Conservation (phyloP, 2,888 invertebrate species). For the Agapetus fuscipes region DNA sequence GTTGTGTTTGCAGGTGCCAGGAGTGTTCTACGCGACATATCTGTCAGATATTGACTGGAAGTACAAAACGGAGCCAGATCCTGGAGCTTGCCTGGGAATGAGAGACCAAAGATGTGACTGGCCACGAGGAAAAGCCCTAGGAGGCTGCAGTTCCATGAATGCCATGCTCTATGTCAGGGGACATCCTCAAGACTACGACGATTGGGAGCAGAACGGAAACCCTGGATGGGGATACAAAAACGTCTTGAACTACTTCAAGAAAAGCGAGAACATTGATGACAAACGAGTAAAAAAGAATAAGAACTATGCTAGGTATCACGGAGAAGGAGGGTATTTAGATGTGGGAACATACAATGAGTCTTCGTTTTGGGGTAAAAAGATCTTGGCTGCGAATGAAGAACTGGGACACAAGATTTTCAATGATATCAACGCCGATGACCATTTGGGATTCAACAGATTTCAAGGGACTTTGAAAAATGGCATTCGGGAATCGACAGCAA, state of each 20-base stretch:
- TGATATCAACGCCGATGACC: constrained; percentile 33
- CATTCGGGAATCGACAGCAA: constrained; percentile 40
- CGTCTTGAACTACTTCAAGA: constrained; percentile 38
- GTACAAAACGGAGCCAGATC: constrained; percentile 39
- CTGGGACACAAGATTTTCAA: constrained; percentile 32
- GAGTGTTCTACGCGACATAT: constrained; percentile 2
- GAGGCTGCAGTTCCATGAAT: constrained; percentile 51
- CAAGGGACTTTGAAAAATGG: constrained; percentile 38
- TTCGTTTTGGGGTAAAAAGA: constrained; percentile 28
- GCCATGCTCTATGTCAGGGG: constrained; percentile 53
- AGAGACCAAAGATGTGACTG: constrained; percentile 36
- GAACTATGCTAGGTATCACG: constrained; percentile 29
- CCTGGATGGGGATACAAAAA: constrained; percentile 46
- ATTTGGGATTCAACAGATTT: constrained; percentile 40
- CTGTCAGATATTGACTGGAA: constrained; percentile 37
- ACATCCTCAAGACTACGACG: constrained; percentile 42
- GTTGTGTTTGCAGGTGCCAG: constrained; percentile 10
- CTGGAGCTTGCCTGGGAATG: constrained; percentile 35
- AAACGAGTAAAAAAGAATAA: constrained; percentile 27
- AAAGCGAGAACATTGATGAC: constrained; percentile 31
- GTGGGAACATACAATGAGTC: constrained; percentile 24
- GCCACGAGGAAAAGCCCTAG: constrained; percentile 56
- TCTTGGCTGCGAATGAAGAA: constrained; percentile 38
- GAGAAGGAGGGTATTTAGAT: constrained; percentile 34
- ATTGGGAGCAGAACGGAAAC: constrained; percentile 46